Evolutionary conservation across 2,797 vertebrate genomes (phyloP).

Genomic region (Catamblyrhynchus diadema): DNA sequence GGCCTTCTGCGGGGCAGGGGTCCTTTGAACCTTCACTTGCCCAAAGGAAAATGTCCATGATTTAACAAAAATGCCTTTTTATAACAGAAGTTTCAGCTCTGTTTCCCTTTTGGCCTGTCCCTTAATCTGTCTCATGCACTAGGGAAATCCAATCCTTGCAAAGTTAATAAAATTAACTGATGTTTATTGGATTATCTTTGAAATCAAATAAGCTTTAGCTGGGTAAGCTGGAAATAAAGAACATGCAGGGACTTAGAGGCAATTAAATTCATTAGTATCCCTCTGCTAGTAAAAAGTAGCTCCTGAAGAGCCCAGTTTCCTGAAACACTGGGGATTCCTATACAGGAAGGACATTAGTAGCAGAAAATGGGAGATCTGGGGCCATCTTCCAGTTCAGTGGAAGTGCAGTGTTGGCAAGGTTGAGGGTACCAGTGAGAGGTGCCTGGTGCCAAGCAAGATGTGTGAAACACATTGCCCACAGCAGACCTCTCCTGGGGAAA

Average conservation of each 20-base stretch:
- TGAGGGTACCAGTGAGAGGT: not conserved
- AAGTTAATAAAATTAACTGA: slow-evolving; percentile 21
- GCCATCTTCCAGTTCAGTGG: not conserved
- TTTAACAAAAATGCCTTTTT: not conserved
- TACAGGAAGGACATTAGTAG: not conserved
- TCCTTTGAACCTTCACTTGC: not conserved
- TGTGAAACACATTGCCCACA: not conserved
- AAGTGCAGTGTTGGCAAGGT: not conserved
- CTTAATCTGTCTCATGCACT: not conserved
- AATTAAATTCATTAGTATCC: not conserved
- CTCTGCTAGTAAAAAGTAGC: not conserved
- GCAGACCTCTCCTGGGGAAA: not conserved
- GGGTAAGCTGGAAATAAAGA: not conserved
- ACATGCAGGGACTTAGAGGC: not conserved
- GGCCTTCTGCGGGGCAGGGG: not conserved
- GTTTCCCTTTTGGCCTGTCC: not conserved
- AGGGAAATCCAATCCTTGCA: not conserved
- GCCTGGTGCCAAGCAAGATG: not conserved
- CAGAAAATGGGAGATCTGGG: not conserved
- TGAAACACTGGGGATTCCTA: not conserved
- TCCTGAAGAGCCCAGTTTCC: not conserved
- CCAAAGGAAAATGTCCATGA: not conserved
- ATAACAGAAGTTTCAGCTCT: not conserved
- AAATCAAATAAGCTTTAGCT: slow-evolving; percentile 27
- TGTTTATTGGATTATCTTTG: slow-evolving; percentile 4